phyloP scores from a whole-genome alignment of 2,888 invertebrate genomes.

The Suillia variegata region DNA sequence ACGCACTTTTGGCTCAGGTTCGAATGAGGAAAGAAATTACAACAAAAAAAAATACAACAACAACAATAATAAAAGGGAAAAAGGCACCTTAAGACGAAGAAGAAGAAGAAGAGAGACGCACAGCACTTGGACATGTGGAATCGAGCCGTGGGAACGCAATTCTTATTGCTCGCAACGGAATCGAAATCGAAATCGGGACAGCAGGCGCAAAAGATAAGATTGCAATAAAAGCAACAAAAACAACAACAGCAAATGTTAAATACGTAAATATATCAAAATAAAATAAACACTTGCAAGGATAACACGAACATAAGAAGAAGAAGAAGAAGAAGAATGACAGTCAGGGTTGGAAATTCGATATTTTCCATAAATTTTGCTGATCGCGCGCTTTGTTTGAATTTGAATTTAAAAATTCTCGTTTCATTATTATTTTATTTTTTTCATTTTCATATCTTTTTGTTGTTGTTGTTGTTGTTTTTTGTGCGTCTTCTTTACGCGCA shows the following conservation, averaged over 20 bases:
- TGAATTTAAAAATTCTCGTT: too few relatives aligned
- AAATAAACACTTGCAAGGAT: background rate
- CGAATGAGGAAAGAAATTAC: background rate
- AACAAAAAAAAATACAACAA: constrained; percentile 1
- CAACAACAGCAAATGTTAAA: too few relatives aligned
- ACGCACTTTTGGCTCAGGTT: too few relatives aligned
- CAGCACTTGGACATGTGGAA: constrained; percentile 9
- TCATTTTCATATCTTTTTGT: background rate
- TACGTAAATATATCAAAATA: too few relatives aligned
- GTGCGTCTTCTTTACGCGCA: constrained; percentile 19
- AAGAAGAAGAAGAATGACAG: background rate
- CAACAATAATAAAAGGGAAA: constrained; percentile 10
- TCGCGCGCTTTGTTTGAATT: background rate
- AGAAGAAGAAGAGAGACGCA: background rate
- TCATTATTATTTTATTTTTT: too few relatives aligned
- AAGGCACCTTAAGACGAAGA: constrained; percentile 7
- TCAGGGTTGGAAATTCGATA: background rate
- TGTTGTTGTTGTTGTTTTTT: background rate
- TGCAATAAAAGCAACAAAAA: too few relatives aligned
- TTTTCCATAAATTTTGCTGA: background rate
- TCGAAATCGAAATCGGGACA: too few relatives aligned
- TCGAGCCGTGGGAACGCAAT: too few relatives aligned
- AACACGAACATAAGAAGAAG: too few relatives aligned
- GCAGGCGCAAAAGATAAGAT: too few relatives aligned
- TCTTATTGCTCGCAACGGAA: too few relatives aligned